These are phyloP conservation scores for Stenodema calcarata DNA, from an alignment of 2,888 invertebrate genomes.

Conservation along the genomic window DNA sequence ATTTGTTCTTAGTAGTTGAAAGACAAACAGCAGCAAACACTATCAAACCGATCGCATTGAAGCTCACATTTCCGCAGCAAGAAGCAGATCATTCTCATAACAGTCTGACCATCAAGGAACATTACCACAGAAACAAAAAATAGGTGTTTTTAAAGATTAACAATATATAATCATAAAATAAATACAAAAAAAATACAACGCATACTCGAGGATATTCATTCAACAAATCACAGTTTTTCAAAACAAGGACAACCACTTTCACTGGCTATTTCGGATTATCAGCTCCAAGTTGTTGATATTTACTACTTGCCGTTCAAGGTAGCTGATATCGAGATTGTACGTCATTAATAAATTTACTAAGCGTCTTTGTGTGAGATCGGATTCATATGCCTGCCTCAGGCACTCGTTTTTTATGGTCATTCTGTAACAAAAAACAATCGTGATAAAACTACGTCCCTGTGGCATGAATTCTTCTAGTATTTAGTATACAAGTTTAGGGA, in stretches of 20 bases:
- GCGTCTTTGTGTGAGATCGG: slow-evolving; percentile 45
- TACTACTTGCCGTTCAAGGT: slow-evolving; percentile 38
- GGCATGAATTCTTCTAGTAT: too few species aligned
- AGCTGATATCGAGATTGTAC: slow-evolving; percentile 46
- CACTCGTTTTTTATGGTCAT: slow-evolving; percentile 45
- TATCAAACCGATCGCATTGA: too few species aligned
- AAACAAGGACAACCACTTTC: not conserved
- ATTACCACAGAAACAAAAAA: not conserved
- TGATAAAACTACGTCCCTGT: too few species aligned
- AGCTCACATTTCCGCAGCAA: too few species aligned
- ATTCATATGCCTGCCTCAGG: slow-evolving; percentile 32
- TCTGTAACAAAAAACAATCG: slow-evolving; percentile 29
- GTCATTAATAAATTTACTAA: slow-evolving; percentile 47
- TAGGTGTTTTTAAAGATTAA: not conserved
- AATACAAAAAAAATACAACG: not conserved
- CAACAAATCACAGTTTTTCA: not conserved
- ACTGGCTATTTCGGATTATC: slow-evolving; percentile 38
- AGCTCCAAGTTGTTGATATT: slow-evolving; percentile 34
- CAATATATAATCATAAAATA: not conserved
- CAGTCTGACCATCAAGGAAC: too few species aligned
- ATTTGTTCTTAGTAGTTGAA: too few species aligned
- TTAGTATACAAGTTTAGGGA: too few species aligned
- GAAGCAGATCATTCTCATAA: too few species aligned
- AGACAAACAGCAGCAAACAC: too few species aligned
- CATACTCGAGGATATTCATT: not conserved